Base-by-base conservation (phyloP, 2,888 invertebrate species). In the Ornithoptera priamus region DNA sequence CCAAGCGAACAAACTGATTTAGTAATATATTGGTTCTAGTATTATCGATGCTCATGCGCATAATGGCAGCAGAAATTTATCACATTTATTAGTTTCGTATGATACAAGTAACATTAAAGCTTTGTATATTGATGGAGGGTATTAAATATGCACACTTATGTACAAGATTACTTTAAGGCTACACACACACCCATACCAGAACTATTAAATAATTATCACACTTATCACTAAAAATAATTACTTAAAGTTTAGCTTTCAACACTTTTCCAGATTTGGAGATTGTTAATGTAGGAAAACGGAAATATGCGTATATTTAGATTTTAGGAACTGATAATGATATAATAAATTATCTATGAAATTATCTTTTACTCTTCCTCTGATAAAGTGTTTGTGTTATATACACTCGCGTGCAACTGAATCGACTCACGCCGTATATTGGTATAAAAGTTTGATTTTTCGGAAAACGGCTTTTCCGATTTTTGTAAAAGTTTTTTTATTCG, bases 51-150 rank as follows among this genome's bases (percentile, higher is more conserved):
- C 62, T 65, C 69, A 46, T 56, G 65, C 67, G 75, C 72, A 78
- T 83, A 81, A 90, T 90, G 90, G 90, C 90, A 90, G 83, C 87
- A 80, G 85, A 83, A 86, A 80, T 81, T 79, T 85, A 85, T 85
- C 83, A 87, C 85, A 85, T 79, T 80, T 84, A 85, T 87, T 88
- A 89, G 73, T 78, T 81, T 75, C 78, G 77, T 79, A 78, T 80
- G 78, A 77, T 79, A 83, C 76, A 83, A 80, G 76, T 82, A 81
- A 85, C 76, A 75, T 89, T 90, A 89, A 90, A 89, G 88, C 89
- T 89, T 82, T 80, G 81, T 78, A 74, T 79, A 80, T 78, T 75
- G 79, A 77, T 73, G 75, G 72, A 74, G 69, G 53, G 74, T 74
- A 77, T 77, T 78, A 81, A 79, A 78, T 80, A 70, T 79, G 77